Evolutionary conservation across 2,888 invertebrate species (phyloP).

Genomic region (Heliconius hortense): DNA sequence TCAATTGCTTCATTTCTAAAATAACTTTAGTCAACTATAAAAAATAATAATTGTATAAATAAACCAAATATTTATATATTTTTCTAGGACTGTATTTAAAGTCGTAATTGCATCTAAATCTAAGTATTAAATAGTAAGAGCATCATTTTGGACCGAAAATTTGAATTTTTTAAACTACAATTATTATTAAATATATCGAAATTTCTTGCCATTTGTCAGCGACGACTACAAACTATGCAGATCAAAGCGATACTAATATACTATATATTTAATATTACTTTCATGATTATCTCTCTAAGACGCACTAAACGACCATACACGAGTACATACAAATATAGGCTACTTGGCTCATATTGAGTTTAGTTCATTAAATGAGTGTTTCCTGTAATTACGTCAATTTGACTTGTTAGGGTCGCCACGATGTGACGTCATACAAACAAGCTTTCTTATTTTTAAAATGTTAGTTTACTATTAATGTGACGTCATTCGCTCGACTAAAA

Average conservation of each 20-base stretch:
- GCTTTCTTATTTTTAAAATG: no score
- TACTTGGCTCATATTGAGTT: no score
- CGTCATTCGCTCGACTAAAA: no score
- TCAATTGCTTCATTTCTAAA: not conserved
- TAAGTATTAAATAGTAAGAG: conserved; percentile 32
- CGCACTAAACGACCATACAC: no score
- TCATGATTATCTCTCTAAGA: not conserved
- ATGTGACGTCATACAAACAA: no score
- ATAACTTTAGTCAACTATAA: not conserved
- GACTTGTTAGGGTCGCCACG: no score
- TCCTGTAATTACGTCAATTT: no score
- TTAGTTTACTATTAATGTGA: no score
- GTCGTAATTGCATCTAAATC: conserved; percentile 5
- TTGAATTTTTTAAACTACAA: conserved; percentile 11
- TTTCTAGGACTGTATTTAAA: not conserved
- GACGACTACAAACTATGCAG: not conserved
- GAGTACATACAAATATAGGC: no score
- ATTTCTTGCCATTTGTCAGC: not conserved
- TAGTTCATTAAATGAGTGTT: no score
- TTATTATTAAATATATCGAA: not conserved
- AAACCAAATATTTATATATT: no score
- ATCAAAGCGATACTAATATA: not conserved
- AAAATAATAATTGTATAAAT: not conserved
- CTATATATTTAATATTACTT: not conserved
- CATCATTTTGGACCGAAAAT: conserved; percentile 39